Evolutionary conservation across 2,797 vertebrate genomes (phyloP), one percentile per base, ranked within the genome.

Genomic region (Momotus momota): DNA sequence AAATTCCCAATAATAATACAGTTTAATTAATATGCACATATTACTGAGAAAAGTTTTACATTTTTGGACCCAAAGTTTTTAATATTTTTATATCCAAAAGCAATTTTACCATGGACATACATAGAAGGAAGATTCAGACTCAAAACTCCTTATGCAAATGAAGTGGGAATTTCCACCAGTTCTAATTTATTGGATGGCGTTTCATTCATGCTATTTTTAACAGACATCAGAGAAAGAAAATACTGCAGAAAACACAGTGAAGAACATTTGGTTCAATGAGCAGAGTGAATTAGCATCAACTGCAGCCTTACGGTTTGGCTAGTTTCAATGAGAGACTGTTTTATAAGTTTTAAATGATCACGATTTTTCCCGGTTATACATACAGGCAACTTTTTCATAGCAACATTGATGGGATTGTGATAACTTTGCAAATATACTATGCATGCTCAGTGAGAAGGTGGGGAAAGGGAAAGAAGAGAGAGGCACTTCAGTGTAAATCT

Each of bases 171-270:
- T 95, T 92, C 92, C 66, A 95, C 31, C 38, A 71, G 48, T 41
- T 86, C 21, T 67, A 35, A 41, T 81, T 90, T 92, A 73, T 27
- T 67, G 66, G 65, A 72, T 80, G 26, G 31, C 0, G 4, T 81
- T 93, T 90, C 55, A 92, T 81, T 90, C 70, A 71, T 33, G 52
- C 46, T 94, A 86, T 94, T 94, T 96, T 93, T 65, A 91, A 78
- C 69, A 94, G 49, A 54, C 23, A 62, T n/a, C 73, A 79, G 31
- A 81, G 58, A 82, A 91, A 93, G 70, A 14, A 81, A 94, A 89
- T 67, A 75, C 45, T 75, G 70, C n/a, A 88, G 62, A 65, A 96
- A 91, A 85, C 57, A 93, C 81, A 87, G 6, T 81, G 86, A 78
- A 80, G 75, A 91, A 86, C 54, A 72, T 79, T 91, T 86, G 65